Conservation (phyloP, 2,113 vertebrate genomes). For the Channa maculata region DNA sequence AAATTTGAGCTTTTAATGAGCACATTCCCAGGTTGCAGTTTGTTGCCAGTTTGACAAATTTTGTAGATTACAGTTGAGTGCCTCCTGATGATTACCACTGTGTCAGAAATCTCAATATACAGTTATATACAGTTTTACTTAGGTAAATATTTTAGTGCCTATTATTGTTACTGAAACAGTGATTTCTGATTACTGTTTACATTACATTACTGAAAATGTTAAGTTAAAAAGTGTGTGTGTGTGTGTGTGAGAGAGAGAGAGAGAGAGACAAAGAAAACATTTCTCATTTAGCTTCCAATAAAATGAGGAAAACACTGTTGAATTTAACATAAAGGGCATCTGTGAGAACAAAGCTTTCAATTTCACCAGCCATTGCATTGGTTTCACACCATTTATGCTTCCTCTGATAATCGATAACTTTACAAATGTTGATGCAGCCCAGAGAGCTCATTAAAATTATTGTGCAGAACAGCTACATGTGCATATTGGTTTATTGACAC, state of each 20-base stretch:
- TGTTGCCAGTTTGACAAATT: no score
- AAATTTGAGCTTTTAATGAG: no score
- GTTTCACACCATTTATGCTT: background rate
- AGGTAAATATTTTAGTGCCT: no score
- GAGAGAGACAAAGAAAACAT: background rate
- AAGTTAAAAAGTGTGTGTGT: background rate
- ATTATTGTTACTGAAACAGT: no score
- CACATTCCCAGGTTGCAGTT: no score
- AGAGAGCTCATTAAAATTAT: constrained; percentile 33
- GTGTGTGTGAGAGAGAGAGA: background rate
- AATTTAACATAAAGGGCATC: constrained; percentile 21
- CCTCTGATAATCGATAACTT: constrained; percentile 47
- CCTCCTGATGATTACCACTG: no score
- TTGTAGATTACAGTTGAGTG: no score
- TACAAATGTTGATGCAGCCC: constrained; percentile 44
- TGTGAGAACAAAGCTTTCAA: constrained; percentile 4
- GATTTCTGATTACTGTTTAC: no score
- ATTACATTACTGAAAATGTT: no score
- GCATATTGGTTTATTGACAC: constrained; percentile 32
- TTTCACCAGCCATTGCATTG: constrained; percentile 12
- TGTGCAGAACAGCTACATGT: background rate
- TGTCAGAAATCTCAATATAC: no score
- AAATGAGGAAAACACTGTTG: background rate
- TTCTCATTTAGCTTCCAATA: constrained; percentile 16
- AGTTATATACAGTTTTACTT: no score